These are phyloP conservation scores for Drosophila navojoa DNA, from an alignment of 1,140 invertebrate species.

Conservation along the genomic window DNA sequence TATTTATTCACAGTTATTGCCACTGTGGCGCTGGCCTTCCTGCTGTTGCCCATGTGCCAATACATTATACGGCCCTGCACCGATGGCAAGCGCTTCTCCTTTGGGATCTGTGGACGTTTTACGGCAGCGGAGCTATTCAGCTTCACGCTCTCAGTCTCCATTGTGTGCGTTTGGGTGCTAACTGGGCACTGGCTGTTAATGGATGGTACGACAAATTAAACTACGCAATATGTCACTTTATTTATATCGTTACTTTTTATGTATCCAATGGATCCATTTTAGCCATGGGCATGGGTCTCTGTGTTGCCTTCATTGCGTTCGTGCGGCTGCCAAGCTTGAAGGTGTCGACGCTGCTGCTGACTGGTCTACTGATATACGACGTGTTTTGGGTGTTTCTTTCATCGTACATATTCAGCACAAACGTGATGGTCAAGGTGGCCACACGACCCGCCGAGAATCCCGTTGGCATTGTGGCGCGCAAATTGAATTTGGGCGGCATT, in stretches of 20 bases:
- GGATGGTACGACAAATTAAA: constrained; percentile 89
- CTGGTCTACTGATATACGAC: constrained; percentile 97
- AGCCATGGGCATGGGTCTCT: constrained; percentile 98
- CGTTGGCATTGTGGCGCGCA: constrained; percentile 95
- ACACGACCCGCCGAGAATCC: constrained; percentile 97
- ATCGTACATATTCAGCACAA: constrained; percentile 98
- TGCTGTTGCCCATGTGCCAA: constrained; percentile 98
- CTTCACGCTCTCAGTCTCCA: constrained; percentile 95
- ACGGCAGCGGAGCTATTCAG: constrained; percentile 97
- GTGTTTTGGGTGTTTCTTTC: constrained; percentile 99
- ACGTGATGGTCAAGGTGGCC: constrained; percentile 97
- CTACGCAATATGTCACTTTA: neutral
- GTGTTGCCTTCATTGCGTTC: constrained; percentile 98
- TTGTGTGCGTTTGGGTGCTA: constrained; percentile 98
- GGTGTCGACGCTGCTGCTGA: constrained; percentile 96
- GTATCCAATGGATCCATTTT: constrained; percentile 51
- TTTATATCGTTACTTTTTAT: neutral
- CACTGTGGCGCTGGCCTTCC: constrained; percentile 97
- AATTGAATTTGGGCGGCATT: constrained; percentile 94
- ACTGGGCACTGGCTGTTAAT: constrained; percentile 99
- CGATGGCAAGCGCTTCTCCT: constrained; percentile 94
- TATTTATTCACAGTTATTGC: constrained; percentile 91
- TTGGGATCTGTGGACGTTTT: constrained; percentile 94
- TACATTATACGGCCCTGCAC: constrained; percentile 95
- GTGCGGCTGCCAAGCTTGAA: constrained; percentile 97